Evolutionary conservation across 2,888 invertebrate genomes (phyloP), one percentile per base, ranked within the genome.

Genomic region (Hecatera dysodea): DNA sequence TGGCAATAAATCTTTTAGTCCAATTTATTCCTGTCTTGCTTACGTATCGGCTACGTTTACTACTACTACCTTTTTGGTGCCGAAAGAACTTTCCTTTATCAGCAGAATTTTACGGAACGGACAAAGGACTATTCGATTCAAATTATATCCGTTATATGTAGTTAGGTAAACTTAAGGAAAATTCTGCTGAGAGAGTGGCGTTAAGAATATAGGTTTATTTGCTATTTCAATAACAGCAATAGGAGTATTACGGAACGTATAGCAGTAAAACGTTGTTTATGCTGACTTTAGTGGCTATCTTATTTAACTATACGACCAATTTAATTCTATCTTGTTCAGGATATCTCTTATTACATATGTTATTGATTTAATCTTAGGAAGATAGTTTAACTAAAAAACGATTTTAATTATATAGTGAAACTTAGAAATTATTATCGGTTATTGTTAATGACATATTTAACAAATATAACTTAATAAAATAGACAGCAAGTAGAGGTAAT

Each of bases 1-100:
- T 88, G 93, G 93, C 90, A 90, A 95, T 95, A 95, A 95, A 95
- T 95, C 94, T 88, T 90, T 86, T 86, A 88, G 90, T 87, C 92
- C 93, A 93, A 94, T 95, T 94, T 94, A 94, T 93, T 92, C 90
- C 90, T 92, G 92, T 92, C 93, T 90, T 88, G 89, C 87, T 90
- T 92, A 88, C 90, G 90, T 92, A 91, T 92, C 88, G 91, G 90
- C 89, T 88, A 89, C 91, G 88, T 92, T 93, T 92, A 92, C n/a
- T n/a, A n/a, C n/a, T 90, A 88, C 86, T 86, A 90, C 93, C 92
- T 92, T 93, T 93, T 91, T 83, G 85, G 90, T 88, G 87, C 87
- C 85, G 87, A 90, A 90, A 87, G 85, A 89, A 89, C 86, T 92
- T 91, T 91, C 90, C 91, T 93, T 91, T 91, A 91, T 91, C 91